A percentile compares a stretch with the other conserved stretches of the same genome.
phyloP scores from a whole-genome alignment of 2,113 vertebrate species.

The Pseudorasbora parva region DNA sequence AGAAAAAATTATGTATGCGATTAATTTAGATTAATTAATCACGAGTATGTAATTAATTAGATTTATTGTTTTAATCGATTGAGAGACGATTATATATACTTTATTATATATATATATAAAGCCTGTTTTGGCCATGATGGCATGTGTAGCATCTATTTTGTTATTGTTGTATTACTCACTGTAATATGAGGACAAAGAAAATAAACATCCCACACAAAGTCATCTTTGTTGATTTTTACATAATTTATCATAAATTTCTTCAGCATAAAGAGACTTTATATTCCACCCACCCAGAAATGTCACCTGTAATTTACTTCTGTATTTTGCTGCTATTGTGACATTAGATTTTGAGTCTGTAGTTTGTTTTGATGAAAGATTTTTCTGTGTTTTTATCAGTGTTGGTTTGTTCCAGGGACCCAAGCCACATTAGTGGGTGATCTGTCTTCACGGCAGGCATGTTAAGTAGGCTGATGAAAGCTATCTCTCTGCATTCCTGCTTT shows the following conservation, averaged over 20 bases:
- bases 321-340: neutral
- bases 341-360: neutral
- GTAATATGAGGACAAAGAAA: neutral
- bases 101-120: too few relatives aligned
- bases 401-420: conserved; percentile 30
- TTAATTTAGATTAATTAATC: too few relatives aligned
- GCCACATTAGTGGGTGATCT: conserved; percentile 11
- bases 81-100: too few relatives aligned
- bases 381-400: conserved; percentile 19
- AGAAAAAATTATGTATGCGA: too few relatives aligned
- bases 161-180: neutral
- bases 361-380: neutral
- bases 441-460: conserved; percentile 37
- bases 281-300: neutral
- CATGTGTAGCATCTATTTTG: neutral
- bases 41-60: too few relatives aligned
- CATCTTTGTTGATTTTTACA: neutral
- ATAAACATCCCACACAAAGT: neutral
- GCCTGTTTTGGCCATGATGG: neutral
- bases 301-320: neutral
- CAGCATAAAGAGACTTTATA: neutral
- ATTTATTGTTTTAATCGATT: too few relatives aligned
- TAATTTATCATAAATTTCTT: neutral
- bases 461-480: conserved; percentile 47
- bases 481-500: conserved; percentile 51